phyloP scores from a whole-genome alignment of 2,888 invertebrate species.

The Stenotaenia linearis region DNA sequence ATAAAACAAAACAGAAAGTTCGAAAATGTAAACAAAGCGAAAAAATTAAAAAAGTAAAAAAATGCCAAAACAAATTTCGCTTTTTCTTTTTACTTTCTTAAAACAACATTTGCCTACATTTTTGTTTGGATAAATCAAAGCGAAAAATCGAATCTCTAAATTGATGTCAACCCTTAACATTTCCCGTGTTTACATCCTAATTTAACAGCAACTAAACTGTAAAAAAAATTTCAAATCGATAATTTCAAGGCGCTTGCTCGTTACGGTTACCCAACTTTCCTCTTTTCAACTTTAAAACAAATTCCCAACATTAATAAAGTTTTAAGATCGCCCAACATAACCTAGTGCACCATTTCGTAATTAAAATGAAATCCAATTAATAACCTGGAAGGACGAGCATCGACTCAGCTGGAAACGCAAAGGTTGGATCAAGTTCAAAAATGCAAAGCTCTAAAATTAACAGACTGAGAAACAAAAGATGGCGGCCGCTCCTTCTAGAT shows the following conservation, averaged over 20 bases:
- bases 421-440: background rate
- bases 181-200: too few relatives aligned
- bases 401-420: background rate
- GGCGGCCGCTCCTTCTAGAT: slow-evolving; percentile 1
- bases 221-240: background rate
- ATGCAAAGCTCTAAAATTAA: background rate
- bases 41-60: too few relatives aligned
- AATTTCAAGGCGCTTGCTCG: background rate
- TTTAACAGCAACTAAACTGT: too few relatives aligned
- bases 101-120: too few relatives aligned
- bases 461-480: background rate
- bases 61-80: too few relatives aligned
- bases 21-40: background rate
- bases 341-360: background rate
- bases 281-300: background rate
- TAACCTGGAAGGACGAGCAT: background rate
- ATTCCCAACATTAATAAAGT: background rate
- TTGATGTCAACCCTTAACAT: too few relatives aligned
- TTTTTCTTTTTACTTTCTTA: too few relatives aligned
- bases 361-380: background rate
- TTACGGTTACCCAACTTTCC: background rate
- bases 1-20: background rate
- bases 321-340: background rate
- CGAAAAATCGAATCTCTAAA: too few relatives aligned
- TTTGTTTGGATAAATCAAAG: too few relatives aligned